A percentile compares a stretch with the other conserved stretches of the same genome.
Evolutionary conservation across 2,888 invertebrate species (phyloP).

Genomic region (Eulithis testata): DNA sequence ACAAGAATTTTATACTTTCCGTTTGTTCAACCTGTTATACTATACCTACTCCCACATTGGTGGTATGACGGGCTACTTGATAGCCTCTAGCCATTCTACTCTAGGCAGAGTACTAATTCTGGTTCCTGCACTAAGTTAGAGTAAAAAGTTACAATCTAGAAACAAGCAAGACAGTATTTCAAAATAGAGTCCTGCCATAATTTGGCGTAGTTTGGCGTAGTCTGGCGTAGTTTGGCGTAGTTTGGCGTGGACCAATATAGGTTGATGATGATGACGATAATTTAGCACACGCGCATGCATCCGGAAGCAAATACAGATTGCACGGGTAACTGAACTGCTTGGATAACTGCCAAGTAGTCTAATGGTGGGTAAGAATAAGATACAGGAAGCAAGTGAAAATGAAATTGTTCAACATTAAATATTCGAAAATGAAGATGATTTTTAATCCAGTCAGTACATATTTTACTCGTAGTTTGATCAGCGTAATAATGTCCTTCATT

Average conservation of each 20-base stretch:
- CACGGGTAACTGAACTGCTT: constrained; percentile 63
- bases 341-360: constrained; percentile 61
- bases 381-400: constrained; percentile 4
- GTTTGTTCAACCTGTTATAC: no score
- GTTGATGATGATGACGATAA: neutral
- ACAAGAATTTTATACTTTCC: no score
- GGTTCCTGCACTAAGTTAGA: no score
- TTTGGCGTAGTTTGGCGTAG: neutral
- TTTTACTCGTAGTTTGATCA: no score
- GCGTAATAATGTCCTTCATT: no score
- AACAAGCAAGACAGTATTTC: constrained; percentile 7
- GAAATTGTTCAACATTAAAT: neutral
- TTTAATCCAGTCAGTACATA: no score
- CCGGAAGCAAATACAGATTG: constrained; percentile 53
- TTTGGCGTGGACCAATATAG: neutral
- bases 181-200: neutral
- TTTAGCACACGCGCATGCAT: constrained; percentile 48
- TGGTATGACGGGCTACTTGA: no score
- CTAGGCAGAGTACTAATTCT: neutral
- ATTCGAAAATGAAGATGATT: no score
- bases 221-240: neutral
- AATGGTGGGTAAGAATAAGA: constrained; percentile 28
- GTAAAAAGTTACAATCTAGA: neutral
- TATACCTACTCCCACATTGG: no score
- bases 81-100: no score